These are phyloP conservation scores for Hypanus sabinus DNA, from an alignment of 2,113 vertebrate species.

Conservation along the genomic window DNA sequence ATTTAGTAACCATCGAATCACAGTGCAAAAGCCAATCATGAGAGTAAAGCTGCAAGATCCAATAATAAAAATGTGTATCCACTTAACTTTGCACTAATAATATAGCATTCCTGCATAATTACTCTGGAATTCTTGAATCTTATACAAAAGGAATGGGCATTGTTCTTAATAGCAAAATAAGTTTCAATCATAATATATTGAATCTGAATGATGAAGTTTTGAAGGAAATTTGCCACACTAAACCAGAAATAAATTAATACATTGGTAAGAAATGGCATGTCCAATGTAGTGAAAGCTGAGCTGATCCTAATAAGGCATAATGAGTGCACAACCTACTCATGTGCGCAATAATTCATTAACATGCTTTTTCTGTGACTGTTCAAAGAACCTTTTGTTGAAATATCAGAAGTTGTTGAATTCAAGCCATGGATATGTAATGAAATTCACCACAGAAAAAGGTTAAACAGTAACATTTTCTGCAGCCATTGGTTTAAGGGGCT, in stretches of 20 bases:
- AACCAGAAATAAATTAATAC: neutral
- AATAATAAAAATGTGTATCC: neutral
- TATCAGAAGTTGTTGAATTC: neutral
- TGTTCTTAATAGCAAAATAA: neutral
- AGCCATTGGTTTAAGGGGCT: neutral
- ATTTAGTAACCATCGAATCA: neutral
- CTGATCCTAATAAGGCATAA: neutral
- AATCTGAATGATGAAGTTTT: neutral
- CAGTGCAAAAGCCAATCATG: neutral
- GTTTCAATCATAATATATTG: neutral
- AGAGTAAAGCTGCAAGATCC: neutral
- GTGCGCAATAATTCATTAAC: neutral
- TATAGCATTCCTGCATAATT: neutral
- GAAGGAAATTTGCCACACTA: neutral
- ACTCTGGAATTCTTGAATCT: neutral
- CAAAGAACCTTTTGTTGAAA: neutral
- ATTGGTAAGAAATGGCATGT: no score
- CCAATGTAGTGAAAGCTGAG: no score
- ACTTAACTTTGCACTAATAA: neutral
- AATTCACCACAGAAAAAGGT: neutral
- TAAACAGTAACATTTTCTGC: neutral
- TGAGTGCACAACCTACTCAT: neutral
- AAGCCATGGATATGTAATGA: neutral
- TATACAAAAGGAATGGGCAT: neutral
- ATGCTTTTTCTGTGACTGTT: neutral